phyloP scores from a whole-genome alignment of 2,113 vertebrate genomes.

The Lasiurus cinereus region DNA sequence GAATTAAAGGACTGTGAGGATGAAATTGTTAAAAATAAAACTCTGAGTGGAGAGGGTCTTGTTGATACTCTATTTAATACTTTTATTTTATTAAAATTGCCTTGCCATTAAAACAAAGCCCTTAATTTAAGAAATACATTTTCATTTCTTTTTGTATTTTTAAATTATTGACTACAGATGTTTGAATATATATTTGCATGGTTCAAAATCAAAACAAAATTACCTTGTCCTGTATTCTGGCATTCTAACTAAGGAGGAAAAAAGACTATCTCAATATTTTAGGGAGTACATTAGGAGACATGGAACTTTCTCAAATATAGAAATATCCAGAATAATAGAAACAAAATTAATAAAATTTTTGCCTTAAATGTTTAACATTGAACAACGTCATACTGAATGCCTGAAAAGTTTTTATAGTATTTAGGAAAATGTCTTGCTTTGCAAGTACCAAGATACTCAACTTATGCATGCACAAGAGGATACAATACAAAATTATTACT shows the following conservation, averaged over 20 bases:
- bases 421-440: background rate
- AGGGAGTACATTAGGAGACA: background rate
- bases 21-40: slow-evolving; percentile 37
- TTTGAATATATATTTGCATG: background rate
- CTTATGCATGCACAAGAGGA: background rate
- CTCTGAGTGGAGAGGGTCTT: background rate
- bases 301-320: background rate
- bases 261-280: background rate
- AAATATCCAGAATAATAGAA: slow-evolving; percentile 26
- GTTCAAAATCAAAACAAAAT: background rate
- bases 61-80: slow-evolving; percentile 57
- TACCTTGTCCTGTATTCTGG: background rate
- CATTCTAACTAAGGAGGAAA: background rate
- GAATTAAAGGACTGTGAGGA: background rate
- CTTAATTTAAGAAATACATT: background rate
- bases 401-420: background rate
- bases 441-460: background rate
- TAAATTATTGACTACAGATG: background rate
- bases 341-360: slow-evolving; percentile 15
- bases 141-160: slow-evolving; percentile 34
- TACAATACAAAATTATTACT: background rate
- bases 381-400: background rate
- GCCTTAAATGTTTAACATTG: background rate
- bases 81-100: slow-evolving; percentile 27
- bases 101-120: background rate